Evolutionary conservation across 2,888 invertebrate genomes (phyloP).

Genomic region (Eristalinus aeneus): DNA sequence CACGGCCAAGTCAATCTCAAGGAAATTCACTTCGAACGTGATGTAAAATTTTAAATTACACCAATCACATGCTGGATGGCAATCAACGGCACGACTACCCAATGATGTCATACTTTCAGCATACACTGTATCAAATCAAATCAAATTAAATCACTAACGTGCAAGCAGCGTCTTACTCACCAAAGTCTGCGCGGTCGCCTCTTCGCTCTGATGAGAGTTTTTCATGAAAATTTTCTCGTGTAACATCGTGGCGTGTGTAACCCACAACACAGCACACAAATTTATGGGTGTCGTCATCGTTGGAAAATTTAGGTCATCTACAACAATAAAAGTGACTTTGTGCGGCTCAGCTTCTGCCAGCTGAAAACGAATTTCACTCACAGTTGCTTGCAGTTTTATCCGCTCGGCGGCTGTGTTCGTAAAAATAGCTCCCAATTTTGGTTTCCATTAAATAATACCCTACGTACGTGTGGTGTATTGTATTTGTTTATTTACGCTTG

Average conservation of each 20-base stretch:
- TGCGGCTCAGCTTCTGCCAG: constrained; percentile 3
- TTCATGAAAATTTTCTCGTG: constrained; percentile 46
- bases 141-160: background rate
- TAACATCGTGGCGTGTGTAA: constrained; percentile 39
- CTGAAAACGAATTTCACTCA: constrained; percentile 12
- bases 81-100: background rate
- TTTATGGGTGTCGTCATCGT: constrained; percentile 58
- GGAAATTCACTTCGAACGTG: background rate
- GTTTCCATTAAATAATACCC: background rate
- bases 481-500: constrained; percentile 15
- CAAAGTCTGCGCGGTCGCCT: constrained; percentile 15
- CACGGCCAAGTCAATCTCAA: background rate
- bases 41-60: background rate
- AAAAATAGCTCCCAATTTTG: background rate
- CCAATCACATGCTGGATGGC: background rate
- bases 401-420: background rate
- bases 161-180: constrained; percentile 9
- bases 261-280: background rate
- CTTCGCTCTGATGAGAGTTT: constrained; percentile 18
- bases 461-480: background rate
- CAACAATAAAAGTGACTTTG: constrained; percentile 21
- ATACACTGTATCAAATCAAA: background rate
- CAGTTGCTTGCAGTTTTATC: constrained; percentile 25
- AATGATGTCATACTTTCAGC: background rate
- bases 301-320: constrained; percentile 59